Percentiles rank a stretch among this genome's conserved stretches.
Conservation (phyloP, 2,888 invertebrate species). For the Temnothorax ravouxi region DNA sequence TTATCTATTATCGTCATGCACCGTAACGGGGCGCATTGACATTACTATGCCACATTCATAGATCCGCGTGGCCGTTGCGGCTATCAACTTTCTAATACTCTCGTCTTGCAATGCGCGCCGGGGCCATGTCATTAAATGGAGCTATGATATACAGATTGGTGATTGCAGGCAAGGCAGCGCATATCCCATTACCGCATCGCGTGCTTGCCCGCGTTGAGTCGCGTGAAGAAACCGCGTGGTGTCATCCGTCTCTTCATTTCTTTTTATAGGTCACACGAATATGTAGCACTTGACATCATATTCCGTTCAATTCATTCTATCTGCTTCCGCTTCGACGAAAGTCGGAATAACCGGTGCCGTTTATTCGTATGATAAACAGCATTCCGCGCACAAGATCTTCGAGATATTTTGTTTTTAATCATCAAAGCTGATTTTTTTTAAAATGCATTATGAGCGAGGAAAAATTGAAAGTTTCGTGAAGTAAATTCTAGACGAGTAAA, state of each 20-base stretch:
- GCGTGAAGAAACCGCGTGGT: slow-evolving; percentile 26
- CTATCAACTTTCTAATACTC: slow-evolving; percentile 56
- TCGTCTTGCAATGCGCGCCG: slow-evolving; percentile 41
- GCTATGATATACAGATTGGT: slow-evolving; percentile 32
- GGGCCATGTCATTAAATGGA: slow-evolving; percentile 42
- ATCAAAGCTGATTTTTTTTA: not conserved
- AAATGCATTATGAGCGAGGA: not conserved
- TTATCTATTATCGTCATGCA: slow-evolving; percentile 44
- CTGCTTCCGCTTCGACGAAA: not conserved
- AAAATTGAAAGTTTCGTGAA: slow-evolving; percentile 22
- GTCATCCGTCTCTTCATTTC: slow-evolving; percentile 27
- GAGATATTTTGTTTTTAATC: slow-evolving; percentile 4
- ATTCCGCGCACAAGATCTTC: not conserved
- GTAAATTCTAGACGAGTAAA: not conserved
- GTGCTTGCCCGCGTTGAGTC: slow-evolving; percentile 26
- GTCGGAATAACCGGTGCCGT: not conserved
- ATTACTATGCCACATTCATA: slow-evolving; percentile 53
- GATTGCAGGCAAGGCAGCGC: not conserved
- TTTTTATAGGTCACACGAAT: slow-evolving; percentile 13
- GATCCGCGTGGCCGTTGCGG: slow-evolving; percentile 22
- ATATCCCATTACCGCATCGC: slow-evolving; percentile 18
- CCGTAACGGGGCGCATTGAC: slow-evolving; percentile 39
- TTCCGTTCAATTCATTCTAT: not conserved
- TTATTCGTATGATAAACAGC: not conserved
- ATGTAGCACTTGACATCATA: not conserved